phyloP scores from a whole-genome alignment of 2,113 vertebrate genomes.

The Vireo altiloquus region DNA sequence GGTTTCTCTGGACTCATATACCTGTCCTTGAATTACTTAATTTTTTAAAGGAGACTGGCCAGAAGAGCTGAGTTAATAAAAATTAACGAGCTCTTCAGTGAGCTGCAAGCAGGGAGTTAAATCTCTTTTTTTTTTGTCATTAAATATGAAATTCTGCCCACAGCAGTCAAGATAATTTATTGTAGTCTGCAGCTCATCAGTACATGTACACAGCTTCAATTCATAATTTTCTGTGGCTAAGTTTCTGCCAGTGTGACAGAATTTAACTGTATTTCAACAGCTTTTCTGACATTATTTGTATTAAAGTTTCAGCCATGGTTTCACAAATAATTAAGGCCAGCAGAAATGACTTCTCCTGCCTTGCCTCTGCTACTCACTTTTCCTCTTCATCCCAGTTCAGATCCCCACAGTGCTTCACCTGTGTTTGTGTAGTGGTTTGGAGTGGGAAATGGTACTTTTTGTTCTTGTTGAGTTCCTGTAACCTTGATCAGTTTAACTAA shows the following conservation, averaged over 20 bases:
- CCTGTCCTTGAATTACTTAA: neutral
- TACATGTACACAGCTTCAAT: neutral
- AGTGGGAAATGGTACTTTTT: neutral
- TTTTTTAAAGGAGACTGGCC: neutral
- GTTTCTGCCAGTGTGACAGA: neutral
- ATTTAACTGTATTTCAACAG: neutral
- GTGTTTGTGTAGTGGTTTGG: neutral
- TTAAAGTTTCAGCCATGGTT: neutral
- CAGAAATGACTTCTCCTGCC: neutral
- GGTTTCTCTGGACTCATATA: neutral
- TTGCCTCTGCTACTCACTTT: neutral
- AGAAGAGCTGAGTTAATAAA: neutral
- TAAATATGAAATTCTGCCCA: neutral
- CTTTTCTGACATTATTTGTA: neutral
- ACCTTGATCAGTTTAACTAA: neutral
- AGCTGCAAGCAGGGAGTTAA: neutral
- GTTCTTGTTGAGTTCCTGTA: neutral
- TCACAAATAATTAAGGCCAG: neutral
- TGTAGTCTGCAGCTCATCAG: neutral
- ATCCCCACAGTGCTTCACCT: neutral
- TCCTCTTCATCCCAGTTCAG: neutral
- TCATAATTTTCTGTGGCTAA: neutral
- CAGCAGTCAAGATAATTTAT: neutral
- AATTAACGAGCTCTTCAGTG: neutral
- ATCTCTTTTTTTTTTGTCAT: neutral